phyloP scores from a whole-genome alignment of 2,888 invertebrate species.

The Neuroscelio doddi region DNA sequence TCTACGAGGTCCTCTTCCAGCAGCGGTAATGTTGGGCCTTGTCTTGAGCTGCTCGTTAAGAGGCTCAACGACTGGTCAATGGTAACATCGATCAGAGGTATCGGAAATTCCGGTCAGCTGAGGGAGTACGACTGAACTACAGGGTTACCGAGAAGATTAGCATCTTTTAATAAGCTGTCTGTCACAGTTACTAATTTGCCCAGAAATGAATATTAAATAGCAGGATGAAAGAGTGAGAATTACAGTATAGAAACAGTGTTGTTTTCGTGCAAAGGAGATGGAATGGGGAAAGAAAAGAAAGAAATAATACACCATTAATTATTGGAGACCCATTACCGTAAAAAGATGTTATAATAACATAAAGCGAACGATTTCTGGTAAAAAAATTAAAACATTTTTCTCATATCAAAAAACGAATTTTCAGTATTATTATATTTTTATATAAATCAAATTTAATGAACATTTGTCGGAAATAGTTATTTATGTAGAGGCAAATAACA shows the following conservation, averaged over 20 bases:
- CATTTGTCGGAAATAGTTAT: too few relatives aligned
- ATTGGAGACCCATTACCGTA: slow-evolving; percentile 56
- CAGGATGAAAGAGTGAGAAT: slow-evolving; percentile 1
- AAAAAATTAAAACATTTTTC: background rate
- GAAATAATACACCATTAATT: slow-evolving; percentile 53
- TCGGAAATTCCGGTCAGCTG: slow-evolving; percentile 66
- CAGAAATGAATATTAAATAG: background rate
- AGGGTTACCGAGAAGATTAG: slow-evolving; percentile 52
- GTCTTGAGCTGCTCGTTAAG: too few relatives aligned
- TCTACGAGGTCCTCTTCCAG: slow-evolving; percentile 63
- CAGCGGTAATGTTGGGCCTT: too few relatives aligned
- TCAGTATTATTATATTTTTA: too few relatives aligned
- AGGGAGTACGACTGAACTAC: slow-evolving; percentile 62
- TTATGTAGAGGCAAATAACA: background rate
- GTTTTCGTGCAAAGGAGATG: slow-evolving; percentile 39
- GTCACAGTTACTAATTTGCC: too few relatives aligned
- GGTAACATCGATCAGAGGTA: slow-evolving; percentile 51
- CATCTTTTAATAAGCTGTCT: too few relatives aligned
- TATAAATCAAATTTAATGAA: too few relatives aligned
- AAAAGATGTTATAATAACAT: slow-evolving; percentile 12
- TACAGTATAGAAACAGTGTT: slow-evolving; percentile 15
- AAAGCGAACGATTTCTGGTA: slow-evolving; percentile 14
- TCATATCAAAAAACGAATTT: too few relatives aligned
- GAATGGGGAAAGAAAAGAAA: slow-evolving; percentile 53
- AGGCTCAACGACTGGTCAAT: slow-evolving; percentile 40